Evolutionary conservation across 1,140 invertebrate species (phyloP).

Genomic region (Mamestra configurata): DNA sequence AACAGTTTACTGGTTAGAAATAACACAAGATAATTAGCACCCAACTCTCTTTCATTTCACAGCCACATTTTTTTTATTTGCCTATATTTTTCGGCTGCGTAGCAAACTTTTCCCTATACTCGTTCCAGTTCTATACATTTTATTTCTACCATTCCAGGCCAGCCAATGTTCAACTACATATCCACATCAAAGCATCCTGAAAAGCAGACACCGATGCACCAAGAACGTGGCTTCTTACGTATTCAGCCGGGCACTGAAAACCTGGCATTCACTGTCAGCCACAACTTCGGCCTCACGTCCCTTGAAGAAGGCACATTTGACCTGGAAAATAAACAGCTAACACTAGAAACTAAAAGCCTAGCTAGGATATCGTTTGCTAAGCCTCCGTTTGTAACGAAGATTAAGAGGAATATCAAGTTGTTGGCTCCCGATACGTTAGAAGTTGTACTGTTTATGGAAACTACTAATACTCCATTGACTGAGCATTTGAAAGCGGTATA

Average conservation of each 20-base stretch:
- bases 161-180: conserved; percentile 90
- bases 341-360: conserved; percentile 85
- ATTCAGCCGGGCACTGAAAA: conserved; percentile 89
- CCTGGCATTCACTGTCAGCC: conserved; percentile 89
- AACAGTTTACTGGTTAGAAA: too few relatives aligned
- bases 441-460: conserved; percentile 89
- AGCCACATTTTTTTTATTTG: too few relatives aligned
- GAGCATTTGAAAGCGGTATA: conserved; percentile 89
- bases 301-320: conserved; percentile 89
- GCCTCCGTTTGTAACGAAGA: conserved; percentile 86
- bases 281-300: conserved; percentile 90
- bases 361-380: conserved; percentile 88
- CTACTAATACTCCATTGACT: conserved; percentile 87
- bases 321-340: conserved; percentile 75
- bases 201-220: conserved; percentile 89
- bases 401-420: conserved; percentile 84
- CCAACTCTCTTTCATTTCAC: too few relatives aligned
- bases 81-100: too few relatives aligned
- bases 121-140: too few relatives aligned
- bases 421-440: conserved; percentile 84
- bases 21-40: too few relatives aligned
- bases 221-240: conserved; percentile 90
- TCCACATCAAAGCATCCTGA: conserved; percentile 88
- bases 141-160: conserved; percentile 78
- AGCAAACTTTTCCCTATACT: too few relatives aligned